Base-by-base conservation (phyloP, 2,888 invertebrate species). In the Drosophila infuscata region DNA sequence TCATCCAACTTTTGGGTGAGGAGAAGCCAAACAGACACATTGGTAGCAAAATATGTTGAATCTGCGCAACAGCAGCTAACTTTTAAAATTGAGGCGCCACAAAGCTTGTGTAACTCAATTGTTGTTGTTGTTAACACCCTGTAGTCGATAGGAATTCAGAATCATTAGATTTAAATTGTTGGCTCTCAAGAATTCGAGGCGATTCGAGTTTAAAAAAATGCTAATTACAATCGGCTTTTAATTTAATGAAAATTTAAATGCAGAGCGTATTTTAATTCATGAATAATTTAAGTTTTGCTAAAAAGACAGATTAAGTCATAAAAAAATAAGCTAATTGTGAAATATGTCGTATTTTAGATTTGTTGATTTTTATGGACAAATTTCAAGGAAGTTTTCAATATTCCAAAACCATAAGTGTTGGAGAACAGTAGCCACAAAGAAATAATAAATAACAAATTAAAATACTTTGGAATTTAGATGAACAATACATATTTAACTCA, bases 1-100 rank as follows among this genome's bases (percentile, higher is more conserved):
- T 53, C 41, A 41, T 15, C 29, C 30, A 29, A 30, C 49, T 58
- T 54, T 35, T 70, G 41, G 53, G 51, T 49, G 63, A 60, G 62
- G 54, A 58, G 77, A 81, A 76, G 61, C 61, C 66, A 60, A 56
- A 56, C 66, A 60, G 52, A 56, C 52, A 53, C 49, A 66, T 43
- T 69, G 65, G 62, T 59, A 70, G 61, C 35, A 46, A 46, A 62
- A 80, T 71, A 59, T 62, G 64, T 41, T 61, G 51, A 68, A 63
- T 68, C 60, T 71, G 3, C 29, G 73, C 70, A 74, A 15, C 35
- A 59, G 48, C 46, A 58, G 58, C 38, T 2, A 48, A 59, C 43
- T 25, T 67, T 67, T 76, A 46, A 58, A 43, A 49, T 60, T 49
- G 46, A 61, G 61, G 67, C 81, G 54, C 36, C 61, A 59, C 41